A percentile compares a stretch with the other conserved stretches of the same genome.
phyloP scores from a whole-genome alignment of 2,797 vertebrate species.

The Okamejei kenojei region DNA sequence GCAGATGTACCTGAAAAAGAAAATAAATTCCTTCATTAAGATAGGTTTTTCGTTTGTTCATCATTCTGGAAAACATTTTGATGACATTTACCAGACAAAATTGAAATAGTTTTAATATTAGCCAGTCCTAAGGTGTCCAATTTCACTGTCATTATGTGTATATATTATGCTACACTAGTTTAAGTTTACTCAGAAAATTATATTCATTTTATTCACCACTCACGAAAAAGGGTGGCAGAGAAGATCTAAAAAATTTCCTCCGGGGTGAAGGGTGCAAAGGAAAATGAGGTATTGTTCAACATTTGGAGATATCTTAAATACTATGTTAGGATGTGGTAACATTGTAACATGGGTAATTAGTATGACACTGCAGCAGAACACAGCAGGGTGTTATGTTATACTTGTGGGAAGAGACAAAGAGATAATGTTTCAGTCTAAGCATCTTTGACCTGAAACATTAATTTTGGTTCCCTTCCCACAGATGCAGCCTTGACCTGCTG shows the following conservation, averaged over 20 bases:
- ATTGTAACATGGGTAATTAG: no score
- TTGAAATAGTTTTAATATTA: not conserved
- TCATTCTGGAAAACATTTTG: not conserved
- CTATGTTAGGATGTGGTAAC: no score
- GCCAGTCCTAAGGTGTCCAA: not conserved
- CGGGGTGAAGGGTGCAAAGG: not conserved
- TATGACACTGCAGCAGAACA: no score
- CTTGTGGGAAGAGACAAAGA: no score
- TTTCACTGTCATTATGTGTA: not conserved
- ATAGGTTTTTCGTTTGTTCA: not conserved
- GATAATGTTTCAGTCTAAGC: no score
- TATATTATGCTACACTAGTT: not conserved
- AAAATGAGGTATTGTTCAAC: not conserved
- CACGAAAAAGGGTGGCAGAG: not conserved
- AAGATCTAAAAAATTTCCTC: not conserved
- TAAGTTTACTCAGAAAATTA: not conserved
- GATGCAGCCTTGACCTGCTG: no score
- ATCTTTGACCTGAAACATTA: no score
- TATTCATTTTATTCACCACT: not conserved
- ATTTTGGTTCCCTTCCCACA: no score
- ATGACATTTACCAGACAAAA: not conserved
- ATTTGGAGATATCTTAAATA: not conserved
- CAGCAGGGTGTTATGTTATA: no score
- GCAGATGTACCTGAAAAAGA: constrained; percentile 45
- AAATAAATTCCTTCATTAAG: not conserved